A percentile compares a stretch with the other conserved stretches of the same genome.
phyloP scores from a whole-genome alignment of 2,797 vertebrate species.

The Helicolenus hilgendorfi region DNA sequence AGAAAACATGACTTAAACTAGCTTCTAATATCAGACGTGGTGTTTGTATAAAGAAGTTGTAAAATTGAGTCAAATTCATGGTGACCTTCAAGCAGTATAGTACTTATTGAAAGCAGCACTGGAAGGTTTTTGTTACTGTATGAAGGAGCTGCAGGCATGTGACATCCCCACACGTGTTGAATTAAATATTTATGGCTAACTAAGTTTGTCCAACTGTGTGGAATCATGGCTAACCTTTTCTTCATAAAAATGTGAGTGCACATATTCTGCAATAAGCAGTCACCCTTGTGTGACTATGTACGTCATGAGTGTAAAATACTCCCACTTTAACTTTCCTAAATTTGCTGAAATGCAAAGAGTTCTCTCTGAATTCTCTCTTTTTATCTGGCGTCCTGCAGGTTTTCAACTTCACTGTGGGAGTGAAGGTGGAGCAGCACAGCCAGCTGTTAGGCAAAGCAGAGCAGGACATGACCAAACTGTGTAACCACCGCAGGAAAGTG shows the following conservation, averaged over 20 bases:
- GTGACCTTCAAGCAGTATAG: neutral
- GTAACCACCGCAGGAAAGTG: conserved; percentile 97
- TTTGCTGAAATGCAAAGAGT: neutral
- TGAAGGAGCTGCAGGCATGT: neutral
- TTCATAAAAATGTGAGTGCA: neutral
- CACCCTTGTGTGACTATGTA: neutral
- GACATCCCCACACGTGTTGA: neutral
- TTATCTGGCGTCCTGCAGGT: conserved; percentile 86
- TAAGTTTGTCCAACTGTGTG: neutral
- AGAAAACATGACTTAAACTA: neutral
- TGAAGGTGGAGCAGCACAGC: conserved; percentile 90
- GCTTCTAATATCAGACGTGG: neutral
- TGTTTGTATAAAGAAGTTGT: neutral
- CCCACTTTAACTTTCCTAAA: neutral
- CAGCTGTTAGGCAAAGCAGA: conserved; percentile 92
- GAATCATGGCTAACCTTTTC: neutral
- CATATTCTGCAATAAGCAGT: neutral
- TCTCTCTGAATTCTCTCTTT: neutral
- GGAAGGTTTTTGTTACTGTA: neutral
- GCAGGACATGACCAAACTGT: conserved; percentile 98
- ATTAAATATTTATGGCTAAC: neutral
- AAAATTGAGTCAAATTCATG: neutral
- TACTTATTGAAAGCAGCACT: neutral
- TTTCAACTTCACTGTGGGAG: conserved; percentile 94
- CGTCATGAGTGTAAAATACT: neutral